Base-by-base conservation (phyloP, 1,140 invertebrate species). In the Drosophila leontia region DNA sequence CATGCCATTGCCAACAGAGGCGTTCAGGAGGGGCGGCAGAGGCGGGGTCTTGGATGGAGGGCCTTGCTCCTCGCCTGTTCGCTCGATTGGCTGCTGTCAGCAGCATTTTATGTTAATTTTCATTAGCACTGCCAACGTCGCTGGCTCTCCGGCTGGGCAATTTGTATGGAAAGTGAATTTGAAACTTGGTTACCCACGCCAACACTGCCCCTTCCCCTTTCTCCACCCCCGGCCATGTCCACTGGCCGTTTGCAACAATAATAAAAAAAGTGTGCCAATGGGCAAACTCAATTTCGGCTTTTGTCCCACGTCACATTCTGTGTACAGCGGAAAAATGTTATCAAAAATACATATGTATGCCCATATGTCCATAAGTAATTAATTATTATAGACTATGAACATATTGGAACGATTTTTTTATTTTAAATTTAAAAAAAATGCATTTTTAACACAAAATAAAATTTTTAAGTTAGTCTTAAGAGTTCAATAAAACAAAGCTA, bases 101-200 rank as follows among this genome's bases (percentile, higher is more conserved):
- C 85, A 85, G 81, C 85, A 90, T 90, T 90, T 90, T 90, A 90
- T 90, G 85, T 90, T 90, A 90, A 90, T 90, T 90, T 90, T 90
- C 85, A 90, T 90, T 90, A 90, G 85, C 82, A 77, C 56, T 59
- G 75, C 75, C 85, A 84, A 61, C 83, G 78, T 59, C 62, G 85
- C 81, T 53, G 74, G 85, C 81, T 91, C 63, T 58, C 72, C 32
- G 62, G 55, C 75, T 68, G 63, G 80, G 81, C 84, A 88, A 90
- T 90, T 88, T 88, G 84, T 88, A 88, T 88, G 81, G 81, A 85
- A 90, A 88, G 85, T 88, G 84, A 88, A 88, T 90, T 87, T 80
- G 84, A 87, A 88, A 85, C 68, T 81, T 72, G 69, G 68, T 63
- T 75, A 62, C 58, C 72, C 71, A 56, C 59, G 59, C 65, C 48